These are phyloP conservation scores for Pycnomerus fuliginosus DNA, from an alignment of 2,888 invertebrate genomes.

Conservation along the genomic window DNA sequence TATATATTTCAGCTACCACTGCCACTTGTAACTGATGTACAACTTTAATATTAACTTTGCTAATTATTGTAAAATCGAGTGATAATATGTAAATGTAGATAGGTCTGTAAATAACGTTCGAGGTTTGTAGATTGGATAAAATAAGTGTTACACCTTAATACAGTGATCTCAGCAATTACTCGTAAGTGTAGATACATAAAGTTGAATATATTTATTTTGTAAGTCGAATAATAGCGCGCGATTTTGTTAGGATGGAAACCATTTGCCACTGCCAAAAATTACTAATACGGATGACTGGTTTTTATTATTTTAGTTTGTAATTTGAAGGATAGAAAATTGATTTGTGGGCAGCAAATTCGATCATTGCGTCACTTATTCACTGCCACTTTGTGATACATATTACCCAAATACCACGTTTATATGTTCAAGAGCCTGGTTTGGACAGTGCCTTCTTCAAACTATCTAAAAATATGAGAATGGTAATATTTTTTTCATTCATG, in stretches of 20 bases:
- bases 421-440: slow-evolving; percentile 40
- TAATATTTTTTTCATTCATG: slow-evolving; percentile 47
- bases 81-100: slow-evolving; percentile 28
- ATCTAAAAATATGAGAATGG: slow-evolving; percentile 33
- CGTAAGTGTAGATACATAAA: slow-evolving; percentile 32
- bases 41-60: slow-evolving; percentile 42
- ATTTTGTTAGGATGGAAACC: slow-evolving; percentile 9
- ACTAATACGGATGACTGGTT: slow-evolving; percentile 16
- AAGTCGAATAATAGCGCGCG: slow-evolving; percentile 7
- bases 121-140: slow-evolving; percentile 29
- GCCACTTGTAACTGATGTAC: slow-evolving; percentile 54
- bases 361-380: slow-evolving; percentile 29
- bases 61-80: slow-evolving; percentile 35
- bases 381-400: slow-evolving; percentile 48
- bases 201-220: slow-evolving; percentile 36
- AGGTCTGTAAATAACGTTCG: slow-evolving; percentile 30
- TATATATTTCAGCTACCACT: slow-evolving; percentile 44
- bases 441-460: slow-evolving; percentile 47
- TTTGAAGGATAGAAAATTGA: neutral
- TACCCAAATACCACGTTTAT: slow-evolving; percentile 40
- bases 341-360: slow-evolving; percentile 13
- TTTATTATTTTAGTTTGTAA: slow-evolving; percentile 17
- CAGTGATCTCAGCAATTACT: slow-evolving; percentile 47
- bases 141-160: slow-evolving; percentile 34
- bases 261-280: slow-evolving; percentile 24